These are phyloP conservation scores for Poecilia velifera DNA, from an alignment of 2,797 vertebrate species.

Conservation along the genomic window DNA sequence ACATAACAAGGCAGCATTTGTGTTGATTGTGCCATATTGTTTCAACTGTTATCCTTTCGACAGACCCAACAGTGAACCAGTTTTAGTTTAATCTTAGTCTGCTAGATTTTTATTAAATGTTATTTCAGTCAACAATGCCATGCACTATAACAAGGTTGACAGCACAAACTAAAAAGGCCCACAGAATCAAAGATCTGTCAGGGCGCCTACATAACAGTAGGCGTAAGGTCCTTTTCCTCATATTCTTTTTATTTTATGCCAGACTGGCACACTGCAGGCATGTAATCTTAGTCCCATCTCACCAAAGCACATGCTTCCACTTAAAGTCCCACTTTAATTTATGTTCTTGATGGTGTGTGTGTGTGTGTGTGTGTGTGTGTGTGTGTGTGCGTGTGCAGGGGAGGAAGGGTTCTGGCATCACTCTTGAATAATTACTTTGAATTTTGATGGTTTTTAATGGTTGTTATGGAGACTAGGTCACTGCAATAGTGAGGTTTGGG, in stretches of 20 bases:
- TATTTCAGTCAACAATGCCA: background rate
- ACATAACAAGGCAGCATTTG: background rate
- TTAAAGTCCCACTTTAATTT: background rate
- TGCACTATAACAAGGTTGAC: background rate
- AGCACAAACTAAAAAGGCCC: background rate
- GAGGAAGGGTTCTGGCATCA: background rate
- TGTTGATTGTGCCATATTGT: background rate
- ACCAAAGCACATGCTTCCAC: constrained; percentile 1
- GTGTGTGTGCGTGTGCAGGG: too few species aligned
- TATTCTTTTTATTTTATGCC: background rate
- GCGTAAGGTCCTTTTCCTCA: background rate
- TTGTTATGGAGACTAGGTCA: background rate
- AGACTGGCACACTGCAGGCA: background rate
- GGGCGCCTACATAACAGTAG: background rate
- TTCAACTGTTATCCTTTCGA: background rate
- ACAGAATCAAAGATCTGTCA: background rate
- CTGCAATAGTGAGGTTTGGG: background rate
- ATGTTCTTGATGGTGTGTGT: background rate
- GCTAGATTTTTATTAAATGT: background rate
- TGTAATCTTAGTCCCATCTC: background rate
- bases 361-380: too few species aligned
- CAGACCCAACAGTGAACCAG: background rate
- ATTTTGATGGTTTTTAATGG: background rate
- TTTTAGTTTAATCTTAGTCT: background rate
- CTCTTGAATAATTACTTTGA: background rate